These are phyloP conservation scores for Falco rusticolus DNA, from an alignment of 2,797 vertebrate species.

Conservation along the genomic window DNA sequence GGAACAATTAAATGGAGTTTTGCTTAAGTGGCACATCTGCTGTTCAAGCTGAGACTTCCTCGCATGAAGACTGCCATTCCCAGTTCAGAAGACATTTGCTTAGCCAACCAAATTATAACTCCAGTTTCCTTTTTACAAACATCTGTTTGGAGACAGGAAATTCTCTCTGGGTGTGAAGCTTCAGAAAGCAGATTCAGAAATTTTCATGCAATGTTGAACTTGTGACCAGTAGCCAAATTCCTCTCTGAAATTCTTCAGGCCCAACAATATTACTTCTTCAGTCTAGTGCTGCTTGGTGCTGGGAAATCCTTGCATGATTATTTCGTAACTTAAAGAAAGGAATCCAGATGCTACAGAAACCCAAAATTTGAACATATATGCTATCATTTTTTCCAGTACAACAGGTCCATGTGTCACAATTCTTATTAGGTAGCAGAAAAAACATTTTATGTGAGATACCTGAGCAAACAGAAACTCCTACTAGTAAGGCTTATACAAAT, in stretches of 20 bases:
- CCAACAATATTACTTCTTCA: background rate
- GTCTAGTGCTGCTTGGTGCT: background rate
- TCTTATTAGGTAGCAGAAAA: background rate
- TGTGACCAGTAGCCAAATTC: background rate
- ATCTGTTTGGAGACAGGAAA: slow-evolving; percentile 42
- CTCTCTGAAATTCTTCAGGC: background rate
- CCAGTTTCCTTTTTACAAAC: slow-evolving; percentile 17
- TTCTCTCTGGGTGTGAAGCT: background rate
- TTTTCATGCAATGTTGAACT: background rate
- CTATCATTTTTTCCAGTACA: background rate
- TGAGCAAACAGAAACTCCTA: background rate
- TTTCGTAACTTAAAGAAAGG: background rate
- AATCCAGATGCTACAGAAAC: background rate
- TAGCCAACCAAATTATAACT: slow-evolving; percentile 46
- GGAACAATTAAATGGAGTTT: slow-evolving; percentile 45
- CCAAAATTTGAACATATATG: background rate
- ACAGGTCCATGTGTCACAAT: background rate
- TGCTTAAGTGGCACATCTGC: slow-evolving; percentile 37
- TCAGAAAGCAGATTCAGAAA: slow-evolving; percentile 20
- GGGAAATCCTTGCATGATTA: background rate
- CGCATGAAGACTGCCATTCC: background rate
- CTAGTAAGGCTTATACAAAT: background rate
- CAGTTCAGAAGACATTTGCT: slow-evolving; percentile 41
- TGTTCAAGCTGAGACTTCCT: slow-evolving; percentile 34
- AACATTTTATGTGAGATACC: background rate